A percentile compares a stretch with the other conserved stretches of the same genome.
phyloP scores from a whole-genome alignment of 2,113 vertebrate species.

The Phoenicopterus ruber region DNA sequence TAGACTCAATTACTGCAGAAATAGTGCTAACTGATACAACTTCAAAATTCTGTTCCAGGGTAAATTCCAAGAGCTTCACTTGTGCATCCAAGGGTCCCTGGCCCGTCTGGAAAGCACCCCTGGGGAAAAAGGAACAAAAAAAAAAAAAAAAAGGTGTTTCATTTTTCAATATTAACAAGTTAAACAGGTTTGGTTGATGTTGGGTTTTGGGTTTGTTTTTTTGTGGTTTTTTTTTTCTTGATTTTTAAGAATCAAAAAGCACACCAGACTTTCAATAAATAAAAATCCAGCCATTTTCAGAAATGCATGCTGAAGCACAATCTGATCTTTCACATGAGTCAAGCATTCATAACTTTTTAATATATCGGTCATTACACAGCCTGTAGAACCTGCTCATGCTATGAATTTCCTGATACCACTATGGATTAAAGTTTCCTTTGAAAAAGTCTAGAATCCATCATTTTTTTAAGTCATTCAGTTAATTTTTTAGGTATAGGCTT shows the following conservation, averaged over 20 bases:
- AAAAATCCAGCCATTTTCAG: not conserved
- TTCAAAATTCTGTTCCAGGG: constrained; percentile 97
- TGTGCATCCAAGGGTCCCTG: constrained; percentile 96
- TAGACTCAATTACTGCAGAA: constrained; percentile 93
- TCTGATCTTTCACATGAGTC: not conserved
- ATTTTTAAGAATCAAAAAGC: not conserved
- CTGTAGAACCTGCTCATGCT: not conserved
- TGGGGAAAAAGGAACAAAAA: constrained; percentile 11
- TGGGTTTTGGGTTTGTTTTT: not conserved
- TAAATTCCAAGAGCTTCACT: constrained; percentile 96
- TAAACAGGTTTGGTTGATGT: not conserved
- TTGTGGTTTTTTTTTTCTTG: not conserved
- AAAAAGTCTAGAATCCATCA: not conserved
- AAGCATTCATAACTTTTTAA: not conserved
- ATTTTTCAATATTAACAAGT: not conserved
- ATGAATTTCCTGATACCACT: not conserved
- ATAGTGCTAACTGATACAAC: constrained; percentile 94
- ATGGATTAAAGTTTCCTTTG: not conserved
- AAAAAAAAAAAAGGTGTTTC: not conserved
- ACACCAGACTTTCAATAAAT: not conserved
- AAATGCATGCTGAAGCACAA: not conserved
- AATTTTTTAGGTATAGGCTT: not conserved
- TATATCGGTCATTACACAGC: not conserved
- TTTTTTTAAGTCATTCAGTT: not conserved
- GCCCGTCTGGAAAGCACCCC: constrained; percentile 94